Evolutionary conservation across 1,140 invertebrate genomes (phyloP).

Genomic region (Drosophila seguyi): DNA sequence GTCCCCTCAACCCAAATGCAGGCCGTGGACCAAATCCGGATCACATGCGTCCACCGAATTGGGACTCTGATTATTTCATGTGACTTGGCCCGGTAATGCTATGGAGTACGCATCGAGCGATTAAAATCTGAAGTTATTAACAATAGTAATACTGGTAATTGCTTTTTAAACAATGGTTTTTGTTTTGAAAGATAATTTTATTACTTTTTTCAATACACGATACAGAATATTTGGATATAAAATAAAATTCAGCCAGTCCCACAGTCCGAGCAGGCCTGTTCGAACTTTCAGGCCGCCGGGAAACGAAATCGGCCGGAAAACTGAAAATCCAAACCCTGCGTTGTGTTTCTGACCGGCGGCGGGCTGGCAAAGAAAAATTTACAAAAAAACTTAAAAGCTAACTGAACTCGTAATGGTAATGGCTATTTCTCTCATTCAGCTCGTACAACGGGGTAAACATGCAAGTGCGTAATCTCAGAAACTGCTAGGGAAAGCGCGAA

Average conservation of each 20-base stretch:
- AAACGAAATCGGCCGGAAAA: no score
- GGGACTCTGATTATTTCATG: slow-evolving; percentile 75
- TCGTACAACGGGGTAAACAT: slow-evolving; percentile 46
- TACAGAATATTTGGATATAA: slow-evolving; percentile 54
- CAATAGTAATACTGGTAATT: slow-evolving; percentile 4
- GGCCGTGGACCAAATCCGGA: slow-evolving; percentile 88
- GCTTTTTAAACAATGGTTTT: not conserved
- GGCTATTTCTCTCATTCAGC: slow-evolving; percentile 46
- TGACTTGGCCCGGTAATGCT: slow-evolving; percentile 23
- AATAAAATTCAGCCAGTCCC: slow-evolving; percentile 34
- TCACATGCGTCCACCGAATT: slow-evolving; percentile 88
- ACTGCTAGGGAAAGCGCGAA: slow-evolving; percentile 48
- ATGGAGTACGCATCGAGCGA: not conserved
- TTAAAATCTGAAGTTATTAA: slow-evolving; percentile 60
- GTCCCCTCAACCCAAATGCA: slow-evolving; percentile 87
- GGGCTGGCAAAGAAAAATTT: slow-evolving; percentile 39
- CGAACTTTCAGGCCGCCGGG: no score
- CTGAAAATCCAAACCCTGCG: no score
- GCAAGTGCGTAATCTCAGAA: slow-evolving; percentile 71
- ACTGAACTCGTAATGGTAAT: slow-evolving; percentile 55
- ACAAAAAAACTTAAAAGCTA: slow-evolving; percentile 43
- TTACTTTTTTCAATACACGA: slow-evolving; percentile 54
- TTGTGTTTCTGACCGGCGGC: not conserved
- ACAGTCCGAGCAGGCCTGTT: no score
- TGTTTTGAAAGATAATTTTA: slow-evolving; percentile 50